Percentiles rank a stretch among this genome's conserved stretches.
phyloP scores from a whole-genome alignment of 2,888 invertebrate species.

The Hirtodrosophila trivittata region DNA sequence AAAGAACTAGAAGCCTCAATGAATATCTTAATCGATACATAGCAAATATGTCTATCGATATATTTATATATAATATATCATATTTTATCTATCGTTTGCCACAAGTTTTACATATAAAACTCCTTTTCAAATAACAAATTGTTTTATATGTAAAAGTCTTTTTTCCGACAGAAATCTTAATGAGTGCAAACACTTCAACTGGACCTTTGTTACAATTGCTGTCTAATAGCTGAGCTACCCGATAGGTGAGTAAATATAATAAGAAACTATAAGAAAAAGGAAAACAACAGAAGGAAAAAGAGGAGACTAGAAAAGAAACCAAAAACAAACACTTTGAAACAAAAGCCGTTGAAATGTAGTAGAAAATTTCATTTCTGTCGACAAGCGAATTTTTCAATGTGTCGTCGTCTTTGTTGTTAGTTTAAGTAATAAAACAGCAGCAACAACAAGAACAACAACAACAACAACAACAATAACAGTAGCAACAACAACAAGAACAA shows the following conservation, averaged over 20 bases:
- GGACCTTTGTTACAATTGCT: neutral
- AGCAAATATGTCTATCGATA: no score
- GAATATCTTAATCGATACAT: no score
- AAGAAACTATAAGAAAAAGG: constrained; percentile 32
- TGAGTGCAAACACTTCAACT: no score
- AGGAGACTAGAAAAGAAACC: constrained; percentile 25
- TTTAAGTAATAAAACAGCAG: constrained; percentile 56
- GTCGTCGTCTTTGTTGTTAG: constrained; percentile 44
- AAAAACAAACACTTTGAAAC: constrained; percentile 45
- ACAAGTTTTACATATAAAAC: no score
- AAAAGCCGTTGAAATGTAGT: constrained; percentile 64
- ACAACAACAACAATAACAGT: constrained; percentile 3
- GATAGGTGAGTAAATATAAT: constrained; percentile 6
- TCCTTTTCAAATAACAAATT: no score
- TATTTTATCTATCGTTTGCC: no score
- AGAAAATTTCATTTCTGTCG: constrained; percentile 63
- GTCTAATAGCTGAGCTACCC: constrained; percentile 8
- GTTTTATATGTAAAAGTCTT: no score
- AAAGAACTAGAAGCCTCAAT: no score
- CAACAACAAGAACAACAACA: constrained; percentile 28
- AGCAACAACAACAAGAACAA: constrained; percentile 8
- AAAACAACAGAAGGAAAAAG: neutral
- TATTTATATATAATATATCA: no score
- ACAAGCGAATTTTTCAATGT: constrained; percentile 62
- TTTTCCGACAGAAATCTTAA: no score